Evolutionary conservation across 2,888 invertebrate species (phyloP), one percentile per base, ranked within the genome.

Genomic region (Stenurella melanura): DNA sequence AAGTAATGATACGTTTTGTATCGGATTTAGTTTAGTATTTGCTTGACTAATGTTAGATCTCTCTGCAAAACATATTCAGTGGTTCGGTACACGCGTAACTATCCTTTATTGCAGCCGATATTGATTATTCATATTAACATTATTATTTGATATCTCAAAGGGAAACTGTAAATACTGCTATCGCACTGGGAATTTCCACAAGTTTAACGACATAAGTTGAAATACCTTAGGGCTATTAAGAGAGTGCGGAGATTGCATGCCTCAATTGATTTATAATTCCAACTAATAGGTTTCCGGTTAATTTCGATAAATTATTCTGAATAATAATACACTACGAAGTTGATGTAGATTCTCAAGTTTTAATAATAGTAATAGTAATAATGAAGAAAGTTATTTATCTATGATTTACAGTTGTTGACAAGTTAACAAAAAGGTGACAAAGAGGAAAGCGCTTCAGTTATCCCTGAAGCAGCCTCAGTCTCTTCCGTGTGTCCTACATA

Each of bases 211-310:
- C 60, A 70, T 61, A 70, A 70, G 70, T 70, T 70, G 60, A 60
- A 70, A 70, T 70, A 61, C 60, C 70, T 70, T 26, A 38, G 70
- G 70, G 70, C 70, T 50, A 70, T 70, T 70, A 61, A 70, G 70
- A 69, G 69, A 70, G 60, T 70, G 70, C 70, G 58, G 70, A 73
- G 75, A 75, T 70, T 75, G 69, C 70, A 63, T 69, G 75, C 64
- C 64, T 50, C 75, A 69, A 75, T 75, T 75, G 75, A 75, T 75
- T 75, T 75, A 75, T 75, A 75, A 75, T 75, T 75, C 64, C 75
- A 30, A 70, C 75, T 75, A 75, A 75, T 75, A 75, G 75, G 61
- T 75, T 75, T 70, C 75, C 69, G 69, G 63, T 69, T 70, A 70
- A 75, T 75, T 70, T 75, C 75, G 70, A 70, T 70, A 66, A 70